Percentiles rank a stretch among this genome's conserved stretches.
These are phyloP conservation scores for Acanthochromis polyacanthus DNA, from an alignment of 2,113 vertebrate genomes.

Conservation along the genomic window DNA sequence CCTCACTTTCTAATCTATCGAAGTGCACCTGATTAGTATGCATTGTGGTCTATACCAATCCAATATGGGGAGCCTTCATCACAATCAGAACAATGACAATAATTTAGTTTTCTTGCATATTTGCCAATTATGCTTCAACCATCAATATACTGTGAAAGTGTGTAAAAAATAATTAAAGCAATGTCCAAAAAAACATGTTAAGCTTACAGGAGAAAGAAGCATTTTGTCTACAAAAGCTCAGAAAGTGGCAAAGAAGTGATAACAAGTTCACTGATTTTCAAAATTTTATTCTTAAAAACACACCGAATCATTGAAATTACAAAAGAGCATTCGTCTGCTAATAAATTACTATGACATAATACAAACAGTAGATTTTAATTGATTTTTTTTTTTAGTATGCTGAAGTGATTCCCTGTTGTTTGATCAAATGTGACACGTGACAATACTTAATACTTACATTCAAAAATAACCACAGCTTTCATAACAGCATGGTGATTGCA, in stretches of 20 bases:
- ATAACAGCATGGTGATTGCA: too few species aligned
- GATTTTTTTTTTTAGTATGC: background rate
- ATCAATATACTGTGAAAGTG: too few species aligned
- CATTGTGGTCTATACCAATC: too few species aligned
- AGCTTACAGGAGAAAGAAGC: background rate
- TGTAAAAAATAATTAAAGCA: background rate
- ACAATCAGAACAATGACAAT: too few species aligned
- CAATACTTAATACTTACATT: too few species aligned
- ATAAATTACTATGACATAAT: background rate
- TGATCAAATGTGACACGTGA: background rate
- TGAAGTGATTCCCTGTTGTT: background rate
- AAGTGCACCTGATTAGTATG: too few species aligned
- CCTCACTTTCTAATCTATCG: too few species aligned
- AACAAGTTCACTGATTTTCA: background rate
- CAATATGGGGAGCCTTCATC: too few species aligned
- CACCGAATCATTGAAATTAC: background rate
- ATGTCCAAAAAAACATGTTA: background rate
- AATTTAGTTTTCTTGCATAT: too few species aligned
- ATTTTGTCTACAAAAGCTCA: background rate
- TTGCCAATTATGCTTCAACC: too few species aligned
- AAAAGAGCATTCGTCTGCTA: too few species aligned
- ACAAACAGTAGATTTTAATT: background rate
- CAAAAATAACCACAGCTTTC: too few species aligned
- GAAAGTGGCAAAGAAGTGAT: background rate
- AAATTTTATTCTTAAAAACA: background rate